Percentiles rank a stretch among this genome's conserved stretches.
phyloP scores from a whole-genome alignment of 1,140 invertebrate species.

The Drosophila burlai region DNA sequence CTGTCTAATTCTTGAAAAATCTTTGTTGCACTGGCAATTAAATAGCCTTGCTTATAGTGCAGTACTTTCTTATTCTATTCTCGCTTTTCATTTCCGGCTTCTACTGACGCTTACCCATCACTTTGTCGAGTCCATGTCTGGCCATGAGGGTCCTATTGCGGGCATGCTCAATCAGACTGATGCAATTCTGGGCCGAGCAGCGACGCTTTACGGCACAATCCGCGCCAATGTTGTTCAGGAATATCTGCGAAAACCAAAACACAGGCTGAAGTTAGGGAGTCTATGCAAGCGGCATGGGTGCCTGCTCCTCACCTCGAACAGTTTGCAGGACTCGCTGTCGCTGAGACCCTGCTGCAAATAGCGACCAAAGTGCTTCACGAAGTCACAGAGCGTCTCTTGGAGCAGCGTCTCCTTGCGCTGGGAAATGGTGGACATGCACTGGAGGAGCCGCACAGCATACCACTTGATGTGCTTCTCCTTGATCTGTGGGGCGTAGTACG shows the following conservation, averaged over 20 bases:
- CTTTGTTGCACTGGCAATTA: background rate
- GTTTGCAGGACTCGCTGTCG: constrained; percentile 89
- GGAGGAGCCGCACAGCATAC: constrained; percentile 91
- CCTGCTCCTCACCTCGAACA: constrained; percentile 85
- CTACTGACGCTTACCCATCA: constrained; percentile 71
- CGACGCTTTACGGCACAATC: constrained; percentile 82
- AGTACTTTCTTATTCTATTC: constrained; percentile 1
- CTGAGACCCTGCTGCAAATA: constrained; percentile 90
- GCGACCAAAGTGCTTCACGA: constrained; percentile 90
- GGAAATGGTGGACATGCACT: constrained; percentile 89
- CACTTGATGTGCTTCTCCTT: constrained; percentile 91
- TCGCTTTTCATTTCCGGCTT: constrained; percentile 57
- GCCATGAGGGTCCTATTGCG: constrained; percentile 78
- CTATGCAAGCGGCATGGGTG: background rate
- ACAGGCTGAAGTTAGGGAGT: constrained; percentile 9
- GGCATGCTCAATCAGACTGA: constrained; percentile 81
- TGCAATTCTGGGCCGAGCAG: constrained; percentile 84
- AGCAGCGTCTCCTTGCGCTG: constrained; percentile 90
- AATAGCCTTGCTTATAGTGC: background rate
- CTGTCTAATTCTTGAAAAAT: background rate
- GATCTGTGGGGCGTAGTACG: constrained; percentile 89
- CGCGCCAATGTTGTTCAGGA: constrained; percentile 69
- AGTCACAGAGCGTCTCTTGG: constrained; percentile 89
- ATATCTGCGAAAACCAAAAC: constrained; percentile 44
- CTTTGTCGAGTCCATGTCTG: constrained; percentile 76